Percentiles rank a stretch among this genome's conserved stretches.
Evolutionary conservation across 2,113 vertebrate species (phyloP).

Genomic region (Oryzias woworae): DNA sequence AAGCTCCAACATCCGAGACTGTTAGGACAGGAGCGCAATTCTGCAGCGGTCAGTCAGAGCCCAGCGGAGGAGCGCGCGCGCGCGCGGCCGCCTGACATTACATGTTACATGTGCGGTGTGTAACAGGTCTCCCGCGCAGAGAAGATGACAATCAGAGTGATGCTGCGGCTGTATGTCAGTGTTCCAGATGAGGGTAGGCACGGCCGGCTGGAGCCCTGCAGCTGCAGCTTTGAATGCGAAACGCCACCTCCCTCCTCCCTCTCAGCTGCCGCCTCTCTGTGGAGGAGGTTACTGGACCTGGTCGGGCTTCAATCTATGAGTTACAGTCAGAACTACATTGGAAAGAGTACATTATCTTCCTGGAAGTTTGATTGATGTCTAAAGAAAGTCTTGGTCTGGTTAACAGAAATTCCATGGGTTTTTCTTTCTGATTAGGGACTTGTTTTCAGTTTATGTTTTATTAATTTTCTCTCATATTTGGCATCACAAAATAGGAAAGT

Average conservation of each 20-base stretch:
- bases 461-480: no score
- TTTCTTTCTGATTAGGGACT: no score
- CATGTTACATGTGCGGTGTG: slow-evolving; percentile 24
- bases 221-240: slow-evolving; percentile 49
- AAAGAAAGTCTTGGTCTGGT: no score
- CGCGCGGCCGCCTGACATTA: slow-evolving; percentile 18
- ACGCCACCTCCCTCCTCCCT: slow-evolving; percentile 62
- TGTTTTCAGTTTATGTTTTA: no score
- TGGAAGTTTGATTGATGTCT: no score
- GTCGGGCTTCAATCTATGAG: slow-evolving; percentile 3
- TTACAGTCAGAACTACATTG: no score
- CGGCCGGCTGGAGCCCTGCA: slow-evolving; percentile 34
- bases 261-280: slow-evolving; percentile 37
- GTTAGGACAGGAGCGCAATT: slow-evolving; percentile 7
- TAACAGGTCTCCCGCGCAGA: slow-evolving; percentile 51
- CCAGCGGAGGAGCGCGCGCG: slow-evolving; percentile 12
- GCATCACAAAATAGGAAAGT: no score
- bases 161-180: background rate
- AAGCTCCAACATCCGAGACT: slow-evolving; percentile 14
- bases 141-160: slow-evolving; percentile 3
- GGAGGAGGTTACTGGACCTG: slow-evolving; percentile 33
- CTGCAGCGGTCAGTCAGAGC: slow-evolving; percentile 25
- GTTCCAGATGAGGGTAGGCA: slow-evolving; percentile 35
- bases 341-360: no score
- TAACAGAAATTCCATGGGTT: no score